Base-by-base conservation (phyloP, 2,888 invertebrate species). In the Troides aeacus region DNA sequence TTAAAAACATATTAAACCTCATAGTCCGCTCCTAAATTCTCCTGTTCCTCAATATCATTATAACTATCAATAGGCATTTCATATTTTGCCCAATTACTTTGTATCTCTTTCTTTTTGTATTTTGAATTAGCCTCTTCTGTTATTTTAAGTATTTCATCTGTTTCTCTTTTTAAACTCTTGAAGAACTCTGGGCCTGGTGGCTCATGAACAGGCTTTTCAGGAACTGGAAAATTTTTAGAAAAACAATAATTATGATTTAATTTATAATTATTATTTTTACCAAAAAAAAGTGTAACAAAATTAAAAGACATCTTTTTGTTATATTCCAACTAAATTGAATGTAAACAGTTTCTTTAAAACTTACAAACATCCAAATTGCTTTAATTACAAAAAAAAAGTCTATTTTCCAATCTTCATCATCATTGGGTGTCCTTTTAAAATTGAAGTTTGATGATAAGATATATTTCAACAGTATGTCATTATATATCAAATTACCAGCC, bases 51-150 rank as follows among this genome's bases (percentile, higher is more conserved):
- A 70, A 90, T 82, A 69, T 89, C 88, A 57, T 93, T 92, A 75
- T 93, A 92, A 72, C 80, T 90, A 61, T 90, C 89, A 72, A 92
- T 86, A 0, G 91, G 91, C 81, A 92, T 83, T 75, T 93, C 93
- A 86, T 92, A 92, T 72, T 92, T 92, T 5, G 87, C 81, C 93
- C 93, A 93, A 72, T 93, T 93, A 72, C 92, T 93, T 77, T 88
- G 85, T 56, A 93, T 92, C 75, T 92, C 92, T 71, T 93, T 92
- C 75, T 92, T 93, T 69, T 86, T 89, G 68, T 93, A 93, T 76
- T 93, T 93, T 0, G 83, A 73, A 71, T 84, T 88, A 46, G 85
- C 89, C 74, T 89, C 88, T 74, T 92, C 90, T 8, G 88, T 89
- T 66, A 92, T 93, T 78, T 90, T 91, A 0, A 92, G 79, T 36